Evolutionary conservation across 2,888 invertebrate genomes (phyloP).

Genomic region (Melangyna quadrimaculata): DNA sequence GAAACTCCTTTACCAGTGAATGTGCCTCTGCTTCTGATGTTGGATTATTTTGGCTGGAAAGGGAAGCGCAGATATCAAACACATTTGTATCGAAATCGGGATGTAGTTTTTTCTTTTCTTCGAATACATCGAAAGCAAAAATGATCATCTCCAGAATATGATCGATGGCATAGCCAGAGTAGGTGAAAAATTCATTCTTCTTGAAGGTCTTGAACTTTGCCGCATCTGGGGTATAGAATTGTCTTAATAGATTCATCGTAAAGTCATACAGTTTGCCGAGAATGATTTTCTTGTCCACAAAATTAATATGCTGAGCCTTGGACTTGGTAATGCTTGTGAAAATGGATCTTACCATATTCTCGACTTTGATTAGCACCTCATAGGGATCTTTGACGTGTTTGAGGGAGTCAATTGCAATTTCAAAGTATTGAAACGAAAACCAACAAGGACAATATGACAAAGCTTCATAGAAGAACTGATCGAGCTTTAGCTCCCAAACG

Average conservation of each 20-base stretch:
- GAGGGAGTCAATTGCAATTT: slow-evolving; percentile 74
- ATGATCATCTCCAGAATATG: slow-evolving; percentile 75
- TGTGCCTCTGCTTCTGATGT: slow-evolving; percentile 12
- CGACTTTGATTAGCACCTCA: slow-evolving; percentile 75
- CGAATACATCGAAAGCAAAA: slow-evolving; percentile 75
- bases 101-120: slow-evolving; percentile 62
- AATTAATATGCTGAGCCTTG: slow-evolving; percentile 73
- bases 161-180: slow-evolving; percentile 75
- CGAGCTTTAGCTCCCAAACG: slow-evolving; percentile 76
- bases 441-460: slow-evolving; percentile 76
- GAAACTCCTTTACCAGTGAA: slow-evolving; percentile 71
- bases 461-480: slow-evolving; percentile 76
- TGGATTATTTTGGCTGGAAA: slow-evolving; percentile 54
- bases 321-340: slow-evolving; percentile 74
- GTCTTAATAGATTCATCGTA: slow-evolving; percentile 75
- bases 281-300: slow-evolving; percentile 75
- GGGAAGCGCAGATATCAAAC: slow-evolving; percentile 74
- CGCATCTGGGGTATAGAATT: slow-evolving; percentile 76
- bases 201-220: slow-evolving; percentile 75
- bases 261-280: slow-evolving; percentile 75
- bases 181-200: slow-evolving; percentile 74
- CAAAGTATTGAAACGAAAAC: slow-evolving; percentile 76
- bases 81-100: slow-evolving; percentile 72
- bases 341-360: slow-evolving; percentile 74
- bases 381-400: slow-evolving; percentile 75